These are phyloP conservation scores for Ochotona curzoniae DNA, from an alignment of 2,113 vertebrate genomes.

Conservation along the genomic window DNA sequence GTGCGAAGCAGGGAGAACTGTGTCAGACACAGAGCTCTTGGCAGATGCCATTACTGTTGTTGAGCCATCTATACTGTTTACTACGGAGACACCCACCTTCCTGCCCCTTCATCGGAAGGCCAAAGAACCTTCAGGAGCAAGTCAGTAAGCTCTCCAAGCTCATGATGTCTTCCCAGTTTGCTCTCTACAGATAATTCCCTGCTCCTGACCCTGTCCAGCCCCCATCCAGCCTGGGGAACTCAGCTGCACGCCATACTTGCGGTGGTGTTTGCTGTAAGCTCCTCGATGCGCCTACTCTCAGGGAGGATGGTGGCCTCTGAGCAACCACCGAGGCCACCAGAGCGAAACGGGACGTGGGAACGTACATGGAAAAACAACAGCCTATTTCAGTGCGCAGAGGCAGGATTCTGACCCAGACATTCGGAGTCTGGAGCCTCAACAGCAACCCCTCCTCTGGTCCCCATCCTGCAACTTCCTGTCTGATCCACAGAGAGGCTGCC, in stretches of 20 bases:
- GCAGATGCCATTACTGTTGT: rapidly evolving
- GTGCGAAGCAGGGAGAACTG: rapidly evolving
- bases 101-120: background rate
- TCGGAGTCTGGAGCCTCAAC: background rate
- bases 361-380: background rate
- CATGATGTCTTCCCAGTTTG: background rate
- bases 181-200: background rate
- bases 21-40: background rate
- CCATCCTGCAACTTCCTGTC: background rate
- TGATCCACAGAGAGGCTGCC: background rate
- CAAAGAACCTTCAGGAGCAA: background rate
- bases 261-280: too few species aligned
- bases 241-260: too few species aligned
- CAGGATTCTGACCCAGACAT: background rate
- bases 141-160: background rate
- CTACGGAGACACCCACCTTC: background rate
- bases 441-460: background rate
- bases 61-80: background rate
- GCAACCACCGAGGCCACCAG: background rate
- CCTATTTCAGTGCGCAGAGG: background rate
- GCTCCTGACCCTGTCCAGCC: too few species aligned
- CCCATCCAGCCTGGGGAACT: background rate
- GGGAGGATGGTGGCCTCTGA: background rate
- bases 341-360: background rate
- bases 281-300: background rate